Base-by-base conservation (phyloP, 2,113 vertebrate genomes). In the Ivindomyrus marchei region DNA sequence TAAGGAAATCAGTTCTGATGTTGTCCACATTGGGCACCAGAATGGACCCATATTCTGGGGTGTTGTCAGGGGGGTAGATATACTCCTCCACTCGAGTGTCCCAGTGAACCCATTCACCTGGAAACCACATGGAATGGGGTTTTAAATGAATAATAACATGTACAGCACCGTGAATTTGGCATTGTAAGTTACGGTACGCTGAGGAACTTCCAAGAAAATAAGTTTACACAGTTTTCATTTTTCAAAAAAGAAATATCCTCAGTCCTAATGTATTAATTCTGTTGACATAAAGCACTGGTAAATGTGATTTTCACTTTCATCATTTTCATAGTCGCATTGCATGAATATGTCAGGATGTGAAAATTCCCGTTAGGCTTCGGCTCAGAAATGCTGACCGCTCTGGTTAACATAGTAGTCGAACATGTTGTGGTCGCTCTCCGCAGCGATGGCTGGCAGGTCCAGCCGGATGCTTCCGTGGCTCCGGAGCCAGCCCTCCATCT, bases 1-100 rank as follows among this genome's bases (percentile, higher is more conserved):
- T 98, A 50, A 99, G 95, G 92, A 98, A 99, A 92, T 98, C 95
- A 4, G 97, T 98, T 91, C 98, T 96, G 90, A 99, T 96, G 0
- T 97, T 99, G 94, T 99, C 98, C 31, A 99, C 97, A 91, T 98
- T 99, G 86, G 98, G 98, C 24, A 99, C 97, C 92, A 99, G 93
- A 91, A 99, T 98, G 80, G 98, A 98, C 91, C 94, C 90, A 56
- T 98, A 99, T 10, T 98, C 97, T 50, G 97, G 98, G 19, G 94
- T 97, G 74, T 91, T 85, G 42, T 96, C 94, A 0, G 94, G 91
- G 0, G 98, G 98, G 91, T 99, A 99, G 11, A 97, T n/a, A 2
- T 98, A 99, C 24, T 98, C 97, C 90, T 97, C 97, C n/a, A 98
- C 96, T 0, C 90, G 87, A 0, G 94, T 96, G 90, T 92, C 95